phyloP scores from a whole-genome alignment of 2,797 vertebrate genomes.

The Chelonia mydas region DNA sequence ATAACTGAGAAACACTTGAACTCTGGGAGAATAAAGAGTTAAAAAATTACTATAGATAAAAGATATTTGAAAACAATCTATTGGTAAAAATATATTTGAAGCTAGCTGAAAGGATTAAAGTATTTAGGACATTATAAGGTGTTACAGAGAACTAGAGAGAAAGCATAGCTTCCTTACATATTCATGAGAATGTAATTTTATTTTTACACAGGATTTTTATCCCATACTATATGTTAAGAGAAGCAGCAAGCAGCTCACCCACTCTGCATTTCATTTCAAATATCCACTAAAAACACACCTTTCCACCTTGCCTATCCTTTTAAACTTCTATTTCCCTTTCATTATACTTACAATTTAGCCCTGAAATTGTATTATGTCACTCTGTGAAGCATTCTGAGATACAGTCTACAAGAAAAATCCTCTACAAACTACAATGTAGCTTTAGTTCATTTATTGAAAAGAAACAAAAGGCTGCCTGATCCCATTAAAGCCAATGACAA shows the following conservation, averaged over 20 bases:
- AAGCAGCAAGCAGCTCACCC: neutral
- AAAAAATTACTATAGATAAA: neutral
- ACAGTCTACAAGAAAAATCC: neutral
- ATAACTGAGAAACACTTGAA: neutral
- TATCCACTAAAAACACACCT: neutral
- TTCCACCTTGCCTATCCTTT: neutral
- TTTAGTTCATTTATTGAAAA: neutral
- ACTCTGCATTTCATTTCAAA: neutral
- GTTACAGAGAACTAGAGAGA: neutral
- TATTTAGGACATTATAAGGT: neutral
- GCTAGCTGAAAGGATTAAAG: neutral
- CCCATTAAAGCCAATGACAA: neutral
- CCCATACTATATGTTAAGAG: fast-evolving
- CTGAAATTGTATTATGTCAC: neutral
- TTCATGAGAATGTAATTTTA: neutral
- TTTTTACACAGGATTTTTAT: neutral
- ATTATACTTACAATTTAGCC: neutral
- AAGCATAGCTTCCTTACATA: neutral
- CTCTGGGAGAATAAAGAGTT: neutral
- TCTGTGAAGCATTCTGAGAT: neutral
- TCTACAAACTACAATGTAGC: fast-evolving
- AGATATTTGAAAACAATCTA: neutral
- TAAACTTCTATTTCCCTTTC: neutral
- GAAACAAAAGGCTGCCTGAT: neutral
- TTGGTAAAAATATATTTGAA: neutral